A percentile compares a stretch with the other conserved stretches of the same genome.
These are phyloP conservation scores for Gnatocerus cornutus DNA, from an alignment of 2,888 invertebrate genomes.

Conservation along the genomic window DNA sequence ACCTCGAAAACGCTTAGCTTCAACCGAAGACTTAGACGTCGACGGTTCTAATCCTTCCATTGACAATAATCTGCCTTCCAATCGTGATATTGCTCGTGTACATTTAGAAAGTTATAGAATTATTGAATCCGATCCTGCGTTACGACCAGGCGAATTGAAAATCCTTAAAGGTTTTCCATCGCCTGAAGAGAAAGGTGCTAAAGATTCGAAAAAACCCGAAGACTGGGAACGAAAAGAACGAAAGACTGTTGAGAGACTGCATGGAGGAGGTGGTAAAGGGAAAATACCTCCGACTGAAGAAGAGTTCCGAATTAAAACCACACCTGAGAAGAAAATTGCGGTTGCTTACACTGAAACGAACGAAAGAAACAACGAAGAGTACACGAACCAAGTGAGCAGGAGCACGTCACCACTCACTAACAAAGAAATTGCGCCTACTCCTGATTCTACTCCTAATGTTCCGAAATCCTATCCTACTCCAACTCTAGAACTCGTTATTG, in stretches of 20 bases:
- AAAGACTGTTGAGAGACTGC: constrained; percentile 68
- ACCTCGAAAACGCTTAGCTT: constrained; percentile 69
- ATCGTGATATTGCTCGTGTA: constrained; percentile 64
- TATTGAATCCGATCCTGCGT: constrained; percentile 61
- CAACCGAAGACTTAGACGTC: constrained; percentile 69
- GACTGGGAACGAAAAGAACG: constrained; percentile 70
- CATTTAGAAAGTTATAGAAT: constrained; percentile 65
- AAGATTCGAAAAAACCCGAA: constrained; percentile 70
- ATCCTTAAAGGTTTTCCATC: constrained; percentile 61
- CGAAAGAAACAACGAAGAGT: constrained; percentile 16
- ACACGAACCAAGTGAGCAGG: constrained; percentile 61
- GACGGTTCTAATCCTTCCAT: constrained; percentile 58
- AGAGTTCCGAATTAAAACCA: constrained; percentile 59
- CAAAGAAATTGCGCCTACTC: constrained; percentile 64
- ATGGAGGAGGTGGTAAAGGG: constrained; percentile 69
- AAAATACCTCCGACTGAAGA: constrained; percentile 60
- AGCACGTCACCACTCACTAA: constrained; percentile 70
- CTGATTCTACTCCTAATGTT: constrained; percentile 56
- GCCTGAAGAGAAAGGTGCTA: constrained; percentile 71
- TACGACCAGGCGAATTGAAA: constrained; percentile 64
- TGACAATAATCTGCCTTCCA: constrained; percentile 64
- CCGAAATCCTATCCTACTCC: constrained; percentile 55
- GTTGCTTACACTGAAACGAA: constrained; percentile 55
- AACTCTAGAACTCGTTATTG: constrained; percentile 73
- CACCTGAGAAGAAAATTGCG: constrained; percentile 59